Percentiles rank a stretch among this genome's conserved stretches.
Conservation (phyloP, 2,888 invertebrate genomes). For the Drosophila percnosoma region DNA sequence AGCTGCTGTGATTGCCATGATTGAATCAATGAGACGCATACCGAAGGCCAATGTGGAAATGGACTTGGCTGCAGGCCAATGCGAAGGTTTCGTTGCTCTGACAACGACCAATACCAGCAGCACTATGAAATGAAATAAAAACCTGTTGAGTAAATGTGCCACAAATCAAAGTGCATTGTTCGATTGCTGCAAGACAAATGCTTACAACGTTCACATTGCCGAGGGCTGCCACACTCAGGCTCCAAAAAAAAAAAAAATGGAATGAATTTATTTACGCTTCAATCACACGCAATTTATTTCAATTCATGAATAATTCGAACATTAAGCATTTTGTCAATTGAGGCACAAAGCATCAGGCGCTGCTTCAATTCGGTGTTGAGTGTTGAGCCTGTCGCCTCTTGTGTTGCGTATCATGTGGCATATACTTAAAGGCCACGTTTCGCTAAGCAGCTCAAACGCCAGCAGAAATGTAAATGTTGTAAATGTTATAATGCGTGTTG, state of each 20-base stretch:
- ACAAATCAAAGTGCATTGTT: slow-evolving; percentile 47
- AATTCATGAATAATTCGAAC: slow-evolving; percentile 57
- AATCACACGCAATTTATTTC: slow-evolving; percentile 72
- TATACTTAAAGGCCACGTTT: slow-evolving; percentile 58
- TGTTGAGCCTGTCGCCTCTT: slow-evolving; percentile 8
- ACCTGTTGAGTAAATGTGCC: slow-evolving; percentile 48
- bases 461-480: slow-evolving; percentile 6
- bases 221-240: slow-evolving; percentile 4
- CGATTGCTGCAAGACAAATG: slow-evolving; percentile 26
- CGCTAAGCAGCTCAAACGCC: slow-evolving; percentile 51
- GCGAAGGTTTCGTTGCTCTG: slow-evolving; percentile 33
- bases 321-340: slow-evolving; percentile 37
- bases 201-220: slow-evolving; percentile 14
- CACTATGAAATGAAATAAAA: slow-evolving; percentile 8
- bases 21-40: slow-evolving; percentile 71
- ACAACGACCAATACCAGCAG: slow-evolving; percentile 7
- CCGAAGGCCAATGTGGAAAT: slow-evolving; percentile 32
- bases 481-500: slow-evolving; percentile 31
- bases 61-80: slow-evolving; percentile 58
- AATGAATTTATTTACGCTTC: slow-evolving; percentile 68
- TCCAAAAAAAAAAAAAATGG: slow-evolving; percentile 18
- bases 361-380: slow-evolving; percentile 17
- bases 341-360: slow-evolving; percentile 28
- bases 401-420: slow-evolving; percentile 36
- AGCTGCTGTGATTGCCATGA: slow-evolving; percentile 67